Evolutionary conservation across 64 coral and sea anemone genomes (phyloP).

Genomic region (Porites lutea): DNA sequence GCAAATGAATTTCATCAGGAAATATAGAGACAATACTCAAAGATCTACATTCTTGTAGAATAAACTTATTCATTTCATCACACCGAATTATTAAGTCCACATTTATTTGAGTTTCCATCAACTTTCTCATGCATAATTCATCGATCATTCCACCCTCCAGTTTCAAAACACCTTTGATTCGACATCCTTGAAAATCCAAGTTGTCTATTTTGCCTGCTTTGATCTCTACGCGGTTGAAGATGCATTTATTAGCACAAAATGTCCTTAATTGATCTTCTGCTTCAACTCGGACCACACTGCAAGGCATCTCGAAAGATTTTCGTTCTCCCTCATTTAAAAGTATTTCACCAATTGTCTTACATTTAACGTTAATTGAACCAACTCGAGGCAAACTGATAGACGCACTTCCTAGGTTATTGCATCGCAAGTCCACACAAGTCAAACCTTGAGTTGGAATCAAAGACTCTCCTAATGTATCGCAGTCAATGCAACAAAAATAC

Average conservation of each 20-base stretch:
- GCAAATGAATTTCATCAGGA: not conserved
- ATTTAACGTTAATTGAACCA: slow-evolving; percentile 6
- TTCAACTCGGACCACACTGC: not conserved
- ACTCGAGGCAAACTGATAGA: not conserved
- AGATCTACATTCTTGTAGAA: not conserved
- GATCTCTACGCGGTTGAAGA: slow-evolving; percentile 7
- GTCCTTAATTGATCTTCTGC: not conserved
- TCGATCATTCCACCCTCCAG: not conserved
- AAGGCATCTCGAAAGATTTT: not conserved
- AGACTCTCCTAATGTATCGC: not conserved
- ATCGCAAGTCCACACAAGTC: slow-evolving; percentile 18
- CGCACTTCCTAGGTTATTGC: slow-evolving; percentile 7
- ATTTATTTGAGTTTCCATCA: not conserved
- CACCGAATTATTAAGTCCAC: not conserved
- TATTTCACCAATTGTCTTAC: slow-evolving; percentile 1
- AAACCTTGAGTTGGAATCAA: not conserved
- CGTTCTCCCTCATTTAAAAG: slow-evolving; percentile 1
- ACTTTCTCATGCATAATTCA: not conserved
- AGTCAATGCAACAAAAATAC: slow-evolving; percentile 13
- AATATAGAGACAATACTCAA: not conserved
- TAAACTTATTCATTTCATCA: slow-evolving; percentile 8
- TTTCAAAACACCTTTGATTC: slow-evolving; percentile 20
- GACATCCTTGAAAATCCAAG: slow-evolving; percentile 13
- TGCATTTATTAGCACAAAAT: not conserved
- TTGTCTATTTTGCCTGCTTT: slow-evolving; percentile 1